Evolutionary conservation across 1,140 invertebrate species (phyloP).

Genomic region (Dreissena rostriformis): DNA sequence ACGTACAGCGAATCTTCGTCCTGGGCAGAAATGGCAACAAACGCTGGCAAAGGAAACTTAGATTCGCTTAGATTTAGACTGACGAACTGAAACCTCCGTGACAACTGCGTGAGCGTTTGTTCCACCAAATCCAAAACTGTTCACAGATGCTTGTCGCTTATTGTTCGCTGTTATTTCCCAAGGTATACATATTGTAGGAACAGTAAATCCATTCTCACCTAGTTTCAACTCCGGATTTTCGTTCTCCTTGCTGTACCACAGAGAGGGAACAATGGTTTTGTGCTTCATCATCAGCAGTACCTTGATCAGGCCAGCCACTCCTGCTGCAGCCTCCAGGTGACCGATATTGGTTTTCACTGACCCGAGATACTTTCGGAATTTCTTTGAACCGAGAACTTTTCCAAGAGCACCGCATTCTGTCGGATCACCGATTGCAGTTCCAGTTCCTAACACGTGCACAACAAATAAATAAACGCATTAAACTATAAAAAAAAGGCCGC

Average conservation of each 20-base stretch:
- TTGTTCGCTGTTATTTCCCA: slow-evolving; percentile 76
- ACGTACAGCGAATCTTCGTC: slow-evolving; percentile 1
- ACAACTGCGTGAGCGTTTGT: slow-evolving; percentile 32
- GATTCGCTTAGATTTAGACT: no score
- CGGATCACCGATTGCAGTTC: slow-evolving; percentile 94
- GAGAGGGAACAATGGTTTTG: slow-evolving; percentile 63
- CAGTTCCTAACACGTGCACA: slow-evolving; percentile 86
- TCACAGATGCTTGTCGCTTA: slow-evolving; percentile 19
- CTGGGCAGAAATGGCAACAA: neutral
- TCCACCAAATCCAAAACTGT: slow-evolving; percentile 44
- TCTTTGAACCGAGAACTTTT: neutral
- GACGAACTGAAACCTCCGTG: no score
- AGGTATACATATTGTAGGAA: slow-evolving; percentile 54
- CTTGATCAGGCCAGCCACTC: slow-evolving; percentile 93
- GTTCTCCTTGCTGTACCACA: slow-evolving; percentile 62
- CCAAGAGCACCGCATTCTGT: slow-evolving; percentile 87
- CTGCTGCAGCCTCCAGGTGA: slow-evolving; percentile 92
- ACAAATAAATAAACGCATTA: no score
- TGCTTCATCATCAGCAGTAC: slow-evolving; percentile 74
- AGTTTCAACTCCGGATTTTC: slow-evolving; percentile 56
- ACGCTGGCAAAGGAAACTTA: no score
- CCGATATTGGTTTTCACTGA: slow-evolving; percentile 75
- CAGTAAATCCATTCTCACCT: slow-evolving; percentile 56
- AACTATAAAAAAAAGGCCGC: no score
- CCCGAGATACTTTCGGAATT: slow-evolving; percentile 55